Percentiles rank a stretch among this genome's conserved stretches.
Conservation (phyloP, 2,113 vertebrate genomes). For the Sander lucioperca region DNA sequence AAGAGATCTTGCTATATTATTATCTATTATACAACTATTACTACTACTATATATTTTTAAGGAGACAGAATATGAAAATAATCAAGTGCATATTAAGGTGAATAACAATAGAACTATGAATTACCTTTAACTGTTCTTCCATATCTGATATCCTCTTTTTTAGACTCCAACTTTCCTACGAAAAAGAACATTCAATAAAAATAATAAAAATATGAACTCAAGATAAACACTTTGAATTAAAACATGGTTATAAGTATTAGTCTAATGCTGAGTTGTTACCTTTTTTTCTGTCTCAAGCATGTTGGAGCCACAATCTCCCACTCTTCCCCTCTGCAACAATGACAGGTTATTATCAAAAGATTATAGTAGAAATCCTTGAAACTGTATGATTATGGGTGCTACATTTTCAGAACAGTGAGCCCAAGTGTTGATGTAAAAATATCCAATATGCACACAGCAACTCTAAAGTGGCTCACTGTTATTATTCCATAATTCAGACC, state of each 20-base stretch:
- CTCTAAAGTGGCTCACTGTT: not conserved
- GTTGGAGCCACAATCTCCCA: constrained; percentile 81
- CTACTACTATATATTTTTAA: not conserved
- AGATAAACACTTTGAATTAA: not conserved
- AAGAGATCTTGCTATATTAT: not conserved
- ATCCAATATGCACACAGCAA: constrained; percentile 23
- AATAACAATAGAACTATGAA: not conserved
- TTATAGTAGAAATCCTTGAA: not conserved
- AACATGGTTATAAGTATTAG: not conserved
- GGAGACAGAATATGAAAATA: not conserved
- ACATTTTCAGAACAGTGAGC: constrained; percentile 8
- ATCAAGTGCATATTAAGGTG: not conserved
- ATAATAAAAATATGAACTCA: not conserved
- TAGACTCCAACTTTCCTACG: constrained; percentile 71
- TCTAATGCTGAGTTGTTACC: constrained; percentile 73
- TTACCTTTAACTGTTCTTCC: constrained; percentile 82
- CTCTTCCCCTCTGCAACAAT: constrained; percentile 84
- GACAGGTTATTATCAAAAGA: constrained; percentile 17
- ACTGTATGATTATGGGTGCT: not conserved
- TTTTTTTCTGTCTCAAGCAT: constrained; percentile 91
- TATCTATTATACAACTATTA: no score
- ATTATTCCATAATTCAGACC: not conserved
- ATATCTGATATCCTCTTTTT: constrained; percentile 80
- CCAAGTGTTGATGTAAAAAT: constrained; percentile 8
- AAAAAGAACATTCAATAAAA: constrained; percentile 20